These are phyloP conservation scores for Macrotus californicus DNA, from an alignment of 2,113 vertebrate species.

Conservation along the genomic window DNA sequence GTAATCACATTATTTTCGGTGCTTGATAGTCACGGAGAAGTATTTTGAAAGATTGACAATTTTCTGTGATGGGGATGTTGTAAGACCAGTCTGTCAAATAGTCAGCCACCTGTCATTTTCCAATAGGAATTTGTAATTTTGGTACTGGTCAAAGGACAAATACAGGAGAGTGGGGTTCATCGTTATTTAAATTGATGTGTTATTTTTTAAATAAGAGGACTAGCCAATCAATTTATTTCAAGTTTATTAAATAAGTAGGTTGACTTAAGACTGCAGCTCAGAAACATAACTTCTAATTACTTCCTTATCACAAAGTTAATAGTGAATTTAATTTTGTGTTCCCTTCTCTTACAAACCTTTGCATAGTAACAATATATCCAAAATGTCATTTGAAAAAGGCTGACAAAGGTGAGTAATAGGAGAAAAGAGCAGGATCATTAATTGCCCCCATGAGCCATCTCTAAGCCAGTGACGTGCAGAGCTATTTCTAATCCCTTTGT, in stretches of 20 bases:
- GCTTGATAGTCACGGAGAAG: conserved; percentile 17
- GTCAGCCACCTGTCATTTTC: not conserved
- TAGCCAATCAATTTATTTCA: not conserved
- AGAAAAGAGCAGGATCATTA: not conserved
- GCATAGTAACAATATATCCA: not conserved
- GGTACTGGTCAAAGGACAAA: not conserved
- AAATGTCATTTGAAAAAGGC: not conserved
- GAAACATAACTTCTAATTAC: not conserved
- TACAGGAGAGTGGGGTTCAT: not conserved
- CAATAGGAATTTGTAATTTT: not conserved
- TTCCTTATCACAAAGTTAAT: not conserved
- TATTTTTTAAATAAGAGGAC: not conserved
- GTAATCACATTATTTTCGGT: conserved; percentile 35
- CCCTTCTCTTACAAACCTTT: not conserved
- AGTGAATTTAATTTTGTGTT: not conserved
- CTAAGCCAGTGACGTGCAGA: not conserved
- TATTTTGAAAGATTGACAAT: conserved; percentile 23
- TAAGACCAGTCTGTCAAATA: not conserved
- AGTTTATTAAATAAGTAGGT: not conserved
- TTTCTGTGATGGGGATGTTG: not conserved
- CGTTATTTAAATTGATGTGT: not conserved
- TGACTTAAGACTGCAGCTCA: not conserved
- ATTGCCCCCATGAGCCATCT: not conserved
- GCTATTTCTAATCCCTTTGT: not conserved
- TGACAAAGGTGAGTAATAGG: not conserved